A percentile compares a stretch with the other conserved stretches of the same genome.
phyloP scores from a whole-genome alignment of 2,113 vertebrate genomes.

The Nibea albiflora region DNA sequence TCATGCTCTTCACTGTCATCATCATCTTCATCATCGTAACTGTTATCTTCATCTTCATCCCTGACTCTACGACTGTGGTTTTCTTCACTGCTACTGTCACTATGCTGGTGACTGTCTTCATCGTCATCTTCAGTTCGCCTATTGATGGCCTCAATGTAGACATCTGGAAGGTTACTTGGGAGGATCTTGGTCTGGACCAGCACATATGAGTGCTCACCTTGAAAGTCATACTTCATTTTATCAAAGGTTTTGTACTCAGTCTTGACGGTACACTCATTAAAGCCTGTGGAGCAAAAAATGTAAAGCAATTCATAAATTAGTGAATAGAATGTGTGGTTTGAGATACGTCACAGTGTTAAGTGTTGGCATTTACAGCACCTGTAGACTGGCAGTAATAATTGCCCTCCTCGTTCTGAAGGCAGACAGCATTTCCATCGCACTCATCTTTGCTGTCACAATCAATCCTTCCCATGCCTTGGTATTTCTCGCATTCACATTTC shows the following conservation, averaged over 20 bases:
- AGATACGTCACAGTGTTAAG: neutral
- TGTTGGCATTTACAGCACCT: constrained; percentile 64
- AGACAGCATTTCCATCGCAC: constrained; percentile 77
- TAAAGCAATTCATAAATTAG: neutral
- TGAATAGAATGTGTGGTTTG: neutral
- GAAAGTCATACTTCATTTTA: constrained; percentile 81
- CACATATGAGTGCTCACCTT: constrained; percentile 83
- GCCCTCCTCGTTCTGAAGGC: constrained; percentile 76
- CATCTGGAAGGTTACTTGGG: constrained; percentile 75
- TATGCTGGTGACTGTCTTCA: constrained; percentile 11
- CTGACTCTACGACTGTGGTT: constrained; percentile 7
- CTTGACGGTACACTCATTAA: constrained; percentile 80
- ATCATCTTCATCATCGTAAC: neutral
- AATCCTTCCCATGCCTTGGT: constrained; percentile 63
- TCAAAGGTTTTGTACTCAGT: constrained; percentile 87
- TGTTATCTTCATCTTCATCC: constrained; percentile 17
- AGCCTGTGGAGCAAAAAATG: constrained; percentile 72
- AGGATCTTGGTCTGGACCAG: constrained; percentile 80
- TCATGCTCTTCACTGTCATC: constrained; percentile 36
- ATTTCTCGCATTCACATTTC: constrained; percentile 83
- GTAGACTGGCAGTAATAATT: constrained; percentile 81
- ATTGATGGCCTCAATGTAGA: constrained; percentile 85
- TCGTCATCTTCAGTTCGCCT: neutral
- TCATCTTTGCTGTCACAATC: constrained; percentile 71
- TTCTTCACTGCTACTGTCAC: constrained; percentile 50